Evolutionary conservation across 2,113 vertebrate species (phyloP), one percentile per base, ranked within the genome.

Genomic region (Melanerpes aurifrons): DNA sequence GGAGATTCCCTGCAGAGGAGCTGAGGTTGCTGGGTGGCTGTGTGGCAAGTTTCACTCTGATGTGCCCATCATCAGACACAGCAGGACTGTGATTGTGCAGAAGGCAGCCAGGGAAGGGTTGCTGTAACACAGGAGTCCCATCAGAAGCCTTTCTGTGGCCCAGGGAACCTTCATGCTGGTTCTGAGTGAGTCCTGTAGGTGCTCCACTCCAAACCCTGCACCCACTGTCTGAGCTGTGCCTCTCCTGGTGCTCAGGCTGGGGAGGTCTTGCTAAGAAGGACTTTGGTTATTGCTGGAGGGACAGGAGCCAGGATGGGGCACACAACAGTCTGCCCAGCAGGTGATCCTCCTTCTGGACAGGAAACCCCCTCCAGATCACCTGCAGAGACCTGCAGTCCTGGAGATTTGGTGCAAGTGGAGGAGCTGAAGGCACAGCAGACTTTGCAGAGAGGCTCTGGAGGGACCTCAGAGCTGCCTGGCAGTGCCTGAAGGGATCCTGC

Each of bases 341-440:
- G 11, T 53, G 40, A 11, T 67, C 5, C 13, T 50, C 22, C 66
- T 59, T 63, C 69, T 35, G 75, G 40, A 7, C 21, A n/a, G 37
- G 12, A 50, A 21, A 13, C 17, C 56, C 10, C 2, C 0, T 11
- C 8, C 6, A 6, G 6, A 29, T 50, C 35, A 14, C 21, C 8
- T 7, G 21, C 3, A 5, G 19, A 3, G 35, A n/a, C n/a, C n/a
- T n/a, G n/a, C n/a, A 5, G 13, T 54, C 58, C 67, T 12, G 57
- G 45, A 13, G 26, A 43, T 53, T 53, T 37, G 2, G 5, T 32
- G 72, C 17, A 69, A 10, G 26, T 11, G 19, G 31, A 32, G 29
- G 15, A 47, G 40, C 21, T 77, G 3, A 15, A 68, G 45, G 11
- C 8, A 25, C 14, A 59, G 56, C 13, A 26, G 1, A 9, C 20